Base-by-base conservation (phyloP, 2,113 vertebrate species). In the Lophius piscatorius region DNA sequence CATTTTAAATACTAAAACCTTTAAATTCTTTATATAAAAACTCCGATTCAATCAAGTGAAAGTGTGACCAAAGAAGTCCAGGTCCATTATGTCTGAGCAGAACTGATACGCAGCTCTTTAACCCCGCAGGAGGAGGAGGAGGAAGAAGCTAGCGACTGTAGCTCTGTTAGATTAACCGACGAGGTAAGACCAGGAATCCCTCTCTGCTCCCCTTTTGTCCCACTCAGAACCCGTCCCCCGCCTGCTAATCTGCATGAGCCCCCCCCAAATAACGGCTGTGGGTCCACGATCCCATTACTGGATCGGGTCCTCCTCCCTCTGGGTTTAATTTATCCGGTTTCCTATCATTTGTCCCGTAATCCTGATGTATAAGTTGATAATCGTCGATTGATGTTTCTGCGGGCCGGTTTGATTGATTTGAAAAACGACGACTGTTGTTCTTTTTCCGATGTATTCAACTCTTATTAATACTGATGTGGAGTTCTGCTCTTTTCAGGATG, bases 51-150 rank as follows among this genome's bases (percentile, higher is more conserved):
- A 5, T 8, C 33, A 35, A 40, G 54, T 35, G 1, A 1, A 26
- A 14, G 33, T 13, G 7, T 14, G 6, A 31, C 17, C n/a, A n/a
- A n/a, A n/a, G n/a, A n/a, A n/a, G n/a, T n/a, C n/a, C n/a, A n/a
- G n/a, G n/a, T n/a, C n/a, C n/a, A n/a, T n/a, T n/a, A n/a, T n/a
- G n/a, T 61, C 0, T 58, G 42, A 71, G 55, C 9, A 60, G 49
- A 74, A 71, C 63, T 80, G 80, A 82, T 70, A 1, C 68, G 52
- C 31, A 78, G 70, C 49, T 86, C 59, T 83, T 74, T 73, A 49
- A 74, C 66, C 59, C 68, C 40, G 62, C 79, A 88, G 81, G 80
- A 89, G 65, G 80, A 88, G 80, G 78, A 88, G 65, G 82, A 84
- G 28, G 76, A 78, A 3, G 63, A 80, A 21, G 74, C 78, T 68